Evolutionary conservation across 2,113 vertebrate species (phyloP), one percentile per base, ranked within the genome.

Genomic region (Chrysochloris asiatica): DNA sequence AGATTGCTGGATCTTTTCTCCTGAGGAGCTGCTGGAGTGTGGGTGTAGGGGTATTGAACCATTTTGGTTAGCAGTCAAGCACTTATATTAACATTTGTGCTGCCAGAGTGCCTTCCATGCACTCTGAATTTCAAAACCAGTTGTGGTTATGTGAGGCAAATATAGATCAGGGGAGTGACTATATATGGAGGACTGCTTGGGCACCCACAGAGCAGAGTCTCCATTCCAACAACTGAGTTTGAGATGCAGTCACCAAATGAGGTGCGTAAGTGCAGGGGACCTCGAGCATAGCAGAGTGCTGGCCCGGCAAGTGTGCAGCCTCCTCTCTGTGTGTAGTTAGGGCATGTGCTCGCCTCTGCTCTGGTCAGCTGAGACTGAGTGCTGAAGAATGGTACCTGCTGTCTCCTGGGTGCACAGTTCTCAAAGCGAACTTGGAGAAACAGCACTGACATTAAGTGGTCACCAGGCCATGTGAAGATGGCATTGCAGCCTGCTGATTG

Each of bases 241-340:
- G 41, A 81, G 56, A 14, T 12, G 4, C 33, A 63, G 17, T 22
- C 61, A 11, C 76, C 77, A 22, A 63, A 63, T 3, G 43, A 71
- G 86, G 21, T 33, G 67, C 61, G 47, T 83, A 8, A 19, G 88
- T 59, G 79, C 33, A 28, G 5, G 69, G n/a, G n/a, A n/a, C n/a
- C n/a, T n/a, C n/a, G n/a, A n/a, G n/a, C n/a, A n/a, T n/a, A n/a
- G n/a, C n/a, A n/a, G n/a, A n/a, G n/a, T n/a, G n/a, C n/a, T n/a
- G n/a, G n/a, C n/a, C n/a, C n/a, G n/a, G n/a, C n/a, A n/a, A n/a
- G n/a, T n/a, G n/a, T n/a, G n/a, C n/a, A n/a, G n/a, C n/a, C n/a
- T 24, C 80, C 89, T 95, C 76, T 96, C 93, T 93, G 14, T 80
- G 48, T 30, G 36, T 50, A 16, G 69, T 92, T 63, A 96, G 84